A percentile compares a stretch with the other conserved stretches of the same genome.
phyloP scores from a whole-genome alignment of 2,888 invertebrate species.

The Glaucopsyche alexis region DNA sequence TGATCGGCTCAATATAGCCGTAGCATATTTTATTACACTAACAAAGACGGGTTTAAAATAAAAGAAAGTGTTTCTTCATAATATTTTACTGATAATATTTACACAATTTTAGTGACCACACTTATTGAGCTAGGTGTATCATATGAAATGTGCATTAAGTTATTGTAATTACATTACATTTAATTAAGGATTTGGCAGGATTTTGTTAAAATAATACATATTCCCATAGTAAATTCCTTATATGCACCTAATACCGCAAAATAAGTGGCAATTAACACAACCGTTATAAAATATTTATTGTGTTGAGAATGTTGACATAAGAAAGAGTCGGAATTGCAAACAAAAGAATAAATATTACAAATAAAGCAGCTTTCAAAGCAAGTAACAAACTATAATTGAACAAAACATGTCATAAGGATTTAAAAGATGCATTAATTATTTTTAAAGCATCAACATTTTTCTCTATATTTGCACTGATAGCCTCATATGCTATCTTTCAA shows the following conservation, averaged over 20 bases:
- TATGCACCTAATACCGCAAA: constrained; percentile 49
- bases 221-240: constrained; percentile 28
- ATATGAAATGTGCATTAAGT: constrained; percentile 77
- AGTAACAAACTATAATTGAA: neutral
- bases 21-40: neutral
- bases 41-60: constrained; percentile 36
- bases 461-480: neutral
- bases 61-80: constrained; percentile 75
- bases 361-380: neutral
- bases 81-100: constrained; percentile 79
- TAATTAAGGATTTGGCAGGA: constrained; percentile 68
- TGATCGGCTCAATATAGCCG: too few relatives aligned
- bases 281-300: constrained; percentile 61
- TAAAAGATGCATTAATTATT: neutral
- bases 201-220: constrained; percentile 71
- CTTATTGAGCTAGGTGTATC: constrained; percentile 77
- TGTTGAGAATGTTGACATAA: constrained; percentile 33
- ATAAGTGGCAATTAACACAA: constrained; percentile 55
- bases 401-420: neutral
- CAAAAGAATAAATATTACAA: neutral
- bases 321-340: neutral
- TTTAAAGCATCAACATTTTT: neutral
- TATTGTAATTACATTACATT: constrained; percentile 73
- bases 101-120: constrained; percentile 78
- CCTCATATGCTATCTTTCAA: neutral